These are phyloP conservation scores for Chondrilla cf. caribensis DNA, from an alignment of 37 sponge, comb jelly and placozoan genomes.

Conservation along the genomic window DNA sequence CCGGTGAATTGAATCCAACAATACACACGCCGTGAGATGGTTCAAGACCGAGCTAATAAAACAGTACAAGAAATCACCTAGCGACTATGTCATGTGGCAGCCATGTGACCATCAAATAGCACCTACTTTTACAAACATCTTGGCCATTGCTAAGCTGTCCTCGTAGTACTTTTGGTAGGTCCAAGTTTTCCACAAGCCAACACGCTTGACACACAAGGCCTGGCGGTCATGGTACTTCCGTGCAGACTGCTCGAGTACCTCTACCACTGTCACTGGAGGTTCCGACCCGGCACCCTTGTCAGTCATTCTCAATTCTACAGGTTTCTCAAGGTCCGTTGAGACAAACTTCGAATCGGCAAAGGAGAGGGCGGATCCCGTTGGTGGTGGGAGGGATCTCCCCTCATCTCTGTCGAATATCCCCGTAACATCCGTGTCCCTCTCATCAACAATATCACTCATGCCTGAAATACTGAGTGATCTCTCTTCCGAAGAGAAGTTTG, in stretches of 20 bases:
- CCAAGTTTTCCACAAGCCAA: conserved; percentile 68
- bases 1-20: conserved; percentile 86
- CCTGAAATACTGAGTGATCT: too few relatives aligned
- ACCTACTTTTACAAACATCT: conserved; percentile 72
- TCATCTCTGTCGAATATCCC: too few relatives aligned
- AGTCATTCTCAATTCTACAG: conserved; percentile 24
- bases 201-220: conserved; percentile 74
- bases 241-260: conserved; percentile 58
- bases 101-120: neutral
- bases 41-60: conserved; percentile 72
- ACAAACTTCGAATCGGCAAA: too few relatives aligned
- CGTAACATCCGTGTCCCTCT: too few relatives aligned
- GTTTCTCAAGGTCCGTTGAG: neutral
- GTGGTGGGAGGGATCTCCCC: too few relatives aligned
- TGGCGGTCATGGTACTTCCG: conserved; percentile 25
- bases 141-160: conserved; percentile 54
- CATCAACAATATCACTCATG: too few relatives aligned
- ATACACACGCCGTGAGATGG: conserved; percentile 75
- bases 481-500: too few relatives aligned
- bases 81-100: neutral
- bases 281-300: conserved; percentile 35
- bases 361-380: too few relatives aligned
- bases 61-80: neutral
- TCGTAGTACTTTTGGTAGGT: conserved; percentile 71
- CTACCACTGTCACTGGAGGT: conserved; percentile 50